Conservation (phyloP, 2,797 vertebrate species). For the Sphenopsis melanotis region DNA sequence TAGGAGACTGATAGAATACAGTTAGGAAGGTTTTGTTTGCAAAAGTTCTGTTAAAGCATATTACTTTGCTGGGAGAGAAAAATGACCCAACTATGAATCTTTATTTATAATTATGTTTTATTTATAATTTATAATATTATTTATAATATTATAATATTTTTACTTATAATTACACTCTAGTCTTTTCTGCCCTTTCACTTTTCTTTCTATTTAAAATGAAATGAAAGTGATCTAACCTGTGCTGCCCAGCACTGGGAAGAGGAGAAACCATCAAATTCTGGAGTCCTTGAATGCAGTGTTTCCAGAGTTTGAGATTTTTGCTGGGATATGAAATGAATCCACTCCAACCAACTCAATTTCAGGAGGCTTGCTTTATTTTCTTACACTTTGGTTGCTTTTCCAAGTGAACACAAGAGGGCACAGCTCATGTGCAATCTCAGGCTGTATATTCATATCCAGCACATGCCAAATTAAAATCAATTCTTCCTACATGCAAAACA, state of each 20-base stretch:
- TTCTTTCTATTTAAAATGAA: not conserved
- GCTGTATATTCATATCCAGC: not conserved
- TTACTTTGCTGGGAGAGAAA: not conserved
- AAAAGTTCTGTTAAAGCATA: not conserved
- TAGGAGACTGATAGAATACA: not conserved
- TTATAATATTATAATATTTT: not conserved
- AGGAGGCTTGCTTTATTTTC: not conserved
- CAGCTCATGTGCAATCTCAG: not conserved
- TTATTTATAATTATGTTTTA: not conserved
- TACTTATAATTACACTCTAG: not conserved
- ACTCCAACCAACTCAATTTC: not conserved
- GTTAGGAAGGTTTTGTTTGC: not conserved
- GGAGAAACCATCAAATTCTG: not conserved
- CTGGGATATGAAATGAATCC: not conserved
- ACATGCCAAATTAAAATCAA: not conserved
- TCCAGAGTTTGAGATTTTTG: not conserved
- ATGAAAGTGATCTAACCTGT: not conserved
- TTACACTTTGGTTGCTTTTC: not conserved
- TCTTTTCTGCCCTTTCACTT: not conserved
- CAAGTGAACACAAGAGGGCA: constrained; percentile 71
- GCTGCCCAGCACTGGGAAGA: not conserved
- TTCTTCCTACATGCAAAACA: not conserved
- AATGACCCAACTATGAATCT: not conserved
- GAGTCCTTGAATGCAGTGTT: rapidly evolving
- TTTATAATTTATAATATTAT: no score